These are phyloP conservation scores for Eudemis profundana DNA, from an alignment of 2,888 invertebrate species.

Conservation along the genomic window DNA sequence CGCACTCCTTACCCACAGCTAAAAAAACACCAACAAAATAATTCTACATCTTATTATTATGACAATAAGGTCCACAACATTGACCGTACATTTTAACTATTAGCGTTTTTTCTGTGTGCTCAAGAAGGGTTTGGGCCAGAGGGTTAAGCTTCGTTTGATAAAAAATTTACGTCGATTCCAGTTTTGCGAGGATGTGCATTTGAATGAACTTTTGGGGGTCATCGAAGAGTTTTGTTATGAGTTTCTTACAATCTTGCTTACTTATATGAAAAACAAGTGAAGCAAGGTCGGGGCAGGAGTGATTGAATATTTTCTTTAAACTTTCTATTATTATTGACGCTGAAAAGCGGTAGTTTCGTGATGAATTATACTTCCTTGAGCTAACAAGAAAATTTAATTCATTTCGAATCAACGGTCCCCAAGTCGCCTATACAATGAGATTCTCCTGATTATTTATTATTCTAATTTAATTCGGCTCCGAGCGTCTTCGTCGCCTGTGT, in stretches of 20 bases:
- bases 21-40: constrained; percentile 70
- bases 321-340: neutral
- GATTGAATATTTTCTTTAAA: neutral
- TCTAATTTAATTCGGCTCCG: constrained; percentile 78
- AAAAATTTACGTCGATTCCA: constrained; percentile 78
- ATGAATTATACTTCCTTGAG: constrained; percentile 1
- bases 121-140: constrained; percentile 79
- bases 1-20: constrained; percentile 82
- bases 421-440: constrained; percentile 60
- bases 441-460: constrained; percentile 70
- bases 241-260: constrained; percentile 47
- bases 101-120: constrained; percentile 74
- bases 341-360: neutral
- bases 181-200: constrained; percentile 68
- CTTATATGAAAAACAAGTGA: neutral
- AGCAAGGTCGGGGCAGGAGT: neutral
- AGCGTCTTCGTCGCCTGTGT: constrained; percentile 76
- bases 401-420: constrained; percentile 52
- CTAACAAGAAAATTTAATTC: constrained; percentile 46
- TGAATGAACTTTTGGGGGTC: constrained; percentile 63
- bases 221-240: constrained; percentile 59
- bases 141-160: constrained; percentile 75
- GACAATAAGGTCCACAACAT: constrained; percentile 31
- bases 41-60: constrained; percentile 38
- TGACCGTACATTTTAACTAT: constrained; percentile 77